Conservation (phyloP, 64 coral and sea anemone species). For the Pachyseris speciosa region DNA sequence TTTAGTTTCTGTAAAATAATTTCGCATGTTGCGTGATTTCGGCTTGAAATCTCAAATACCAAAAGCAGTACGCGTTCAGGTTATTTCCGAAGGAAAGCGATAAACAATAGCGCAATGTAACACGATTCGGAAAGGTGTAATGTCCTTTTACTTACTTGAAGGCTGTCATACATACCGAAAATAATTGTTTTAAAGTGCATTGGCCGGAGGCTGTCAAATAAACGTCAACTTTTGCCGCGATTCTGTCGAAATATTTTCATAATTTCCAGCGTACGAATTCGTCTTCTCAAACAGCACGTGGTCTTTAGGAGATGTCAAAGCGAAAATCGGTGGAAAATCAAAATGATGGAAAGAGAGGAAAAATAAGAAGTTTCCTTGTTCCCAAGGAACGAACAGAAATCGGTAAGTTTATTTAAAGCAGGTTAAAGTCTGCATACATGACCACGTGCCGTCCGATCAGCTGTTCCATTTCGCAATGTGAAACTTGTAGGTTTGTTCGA, state of each 20-base stretch:
- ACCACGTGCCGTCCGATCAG: not conserved
- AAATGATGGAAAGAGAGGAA: slow-evolving; percentile 9
- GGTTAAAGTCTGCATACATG: not conserved
- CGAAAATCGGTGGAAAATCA: slow-evolving; percentile 27
- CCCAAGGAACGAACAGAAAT: slow-evolving; percentile 26
- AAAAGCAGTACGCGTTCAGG: slow-evolving; percentile 8
- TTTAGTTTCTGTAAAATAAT: not conserved
- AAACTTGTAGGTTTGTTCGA: not conserved
- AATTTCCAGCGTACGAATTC: slow-evolving; percentile 1
- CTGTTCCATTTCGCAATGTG: not conserved
- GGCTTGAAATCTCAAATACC: slow-evolving; percentile 7
- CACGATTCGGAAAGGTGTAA: not conserved
- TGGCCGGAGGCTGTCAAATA: slow-evolving; percentile 18
- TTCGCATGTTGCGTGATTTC: not conserved
- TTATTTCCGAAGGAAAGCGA: slow-evolving; percentile 20
- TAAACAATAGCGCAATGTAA: slow-evolving; percentile 17
- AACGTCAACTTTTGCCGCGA: slow-evolving; percentile 10
- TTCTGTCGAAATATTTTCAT: slow-evolving; percentile 25
- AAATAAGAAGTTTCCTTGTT: slow-evolving; percentile 26
- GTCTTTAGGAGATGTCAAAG: slow-evolving; percentile 9
- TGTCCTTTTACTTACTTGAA: not conserved
- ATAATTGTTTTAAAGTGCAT: slow-evolving; percentile 20
- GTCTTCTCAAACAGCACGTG: not conserved
- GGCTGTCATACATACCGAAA: not conserved
- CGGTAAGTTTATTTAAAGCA: not conserved